Evolutionary conservation across 2,113 vertebrate species (phyloP).

Genomic region (Leptobrachium leishanense): DNA sequence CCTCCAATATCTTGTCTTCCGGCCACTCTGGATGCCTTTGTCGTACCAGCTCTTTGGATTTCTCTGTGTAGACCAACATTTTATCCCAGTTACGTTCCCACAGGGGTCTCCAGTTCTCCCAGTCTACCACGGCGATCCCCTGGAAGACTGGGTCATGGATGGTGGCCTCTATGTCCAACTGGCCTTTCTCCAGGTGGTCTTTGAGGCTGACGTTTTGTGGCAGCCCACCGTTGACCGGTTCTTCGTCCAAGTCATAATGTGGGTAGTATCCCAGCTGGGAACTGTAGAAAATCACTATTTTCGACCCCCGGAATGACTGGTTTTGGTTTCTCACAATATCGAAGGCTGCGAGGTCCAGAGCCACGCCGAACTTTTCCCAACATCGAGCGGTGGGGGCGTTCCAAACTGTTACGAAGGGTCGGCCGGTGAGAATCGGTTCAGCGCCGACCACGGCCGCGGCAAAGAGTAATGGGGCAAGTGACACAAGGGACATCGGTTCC

Average conservation of each 20-base stretch:
- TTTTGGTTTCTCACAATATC: conserved; percentile 76
- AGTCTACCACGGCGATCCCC: conserved; percentile 87
- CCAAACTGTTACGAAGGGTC: conserved; percentile 87
- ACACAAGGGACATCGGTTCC: not conserved
- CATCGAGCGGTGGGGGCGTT: conserved; percentile 81
- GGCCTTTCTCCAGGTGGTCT: conserved; percentile 67
- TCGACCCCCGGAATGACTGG: conserved; percentile 75
- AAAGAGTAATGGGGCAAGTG: not conserved
- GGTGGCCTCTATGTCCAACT: conserved; percentile 60
- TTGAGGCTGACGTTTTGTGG: conserved; percentile 87
- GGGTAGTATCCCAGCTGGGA: conserved; percentile 77
- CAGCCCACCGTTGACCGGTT: conserved; percentile 77
- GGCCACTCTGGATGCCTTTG: conserved; percentile 75
- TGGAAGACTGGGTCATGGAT: conserved; percentile 67
- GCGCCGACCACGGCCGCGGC: not conserved
- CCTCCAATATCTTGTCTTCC: conserved; percentile 57
- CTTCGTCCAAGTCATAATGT: conserved; percentile 63
- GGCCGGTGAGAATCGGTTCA: conserved; percentile 40
- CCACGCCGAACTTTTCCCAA: conserved; percentile 60
- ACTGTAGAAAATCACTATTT: conserved; percentile 87
- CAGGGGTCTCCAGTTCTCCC: conserved; percentile 90
- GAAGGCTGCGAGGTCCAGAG: conserved; percentile 79
- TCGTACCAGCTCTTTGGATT: conserved; percentile 70
- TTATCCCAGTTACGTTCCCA: conserved; percentile 87
- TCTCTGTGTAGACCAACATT: conserved; percentile 76